Conservation (phyloP, 2,113 vertebrate genomes). For the Triplophysa tibetana region DNA sequence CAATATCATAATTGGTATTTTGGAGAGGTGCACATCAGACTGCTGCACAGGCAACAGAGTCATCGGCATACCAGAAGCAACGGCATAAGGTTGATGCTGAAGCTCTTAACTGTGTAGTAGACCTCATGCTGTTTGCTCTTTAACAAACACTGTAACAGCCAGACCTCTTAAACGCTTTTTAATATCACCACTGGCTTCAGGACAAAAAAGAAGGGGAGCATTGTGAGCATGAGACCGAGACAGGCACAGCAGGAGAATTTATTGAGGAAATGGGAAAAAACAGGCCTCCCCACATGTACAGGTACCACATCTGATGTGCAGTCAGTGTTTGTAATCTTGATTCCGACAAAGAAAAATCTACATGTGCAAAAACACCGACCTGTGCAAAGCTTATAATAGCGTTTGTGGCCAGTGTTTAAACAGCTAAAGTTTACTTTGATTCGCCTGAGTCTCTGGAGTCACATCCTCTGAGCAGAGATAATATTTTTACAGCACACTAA, state of each 20-base stretch:
- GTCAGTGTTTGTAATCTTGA: background rate
- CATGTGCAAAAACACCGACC: background rate
- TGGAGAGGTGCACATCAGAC: too few species aligned
- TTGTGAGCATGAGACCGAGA: conserved; percentile 16
- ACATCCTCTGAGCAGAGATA: background rate
- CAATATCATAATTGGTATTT: too few species aligned
- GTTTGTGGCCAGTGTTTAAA: background rate
- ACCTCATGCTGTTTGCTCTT: conserved; percentile 54
- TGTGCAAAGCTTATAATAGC: background rate
- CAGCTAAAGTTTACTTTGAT: conserved; percentile 14
- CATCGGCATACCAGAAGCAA: too few species aligned
- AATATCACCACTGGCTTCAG: conserved; percentile 60
- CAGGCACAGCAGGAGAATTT: conserved; percentile 38
- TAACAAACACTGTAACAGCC: conserved; percentile 26
- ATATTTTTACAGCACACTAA: background rate
- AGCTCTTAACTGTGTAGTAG: conserved; percentile 59
- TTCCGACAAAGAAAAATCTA: background rate
- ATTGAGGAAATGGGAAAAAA: background rate
- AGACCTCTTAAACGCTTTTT: conserved; percentile 66
- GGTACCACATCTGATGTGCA: background rate
- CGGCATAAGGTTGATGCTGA: too few species aligned
- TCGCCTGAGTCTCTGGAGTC: conserved; percentile 11
- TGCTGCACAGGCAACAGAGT: too few species aligned
- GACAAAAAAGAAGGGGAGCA: conserved; percentile 27
- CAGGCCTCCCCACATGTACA: background rate